phyloP scores from a whole-genome alignment of 1,140 invertebrate genomes.

The Cryptotermes secundus region DNA sequence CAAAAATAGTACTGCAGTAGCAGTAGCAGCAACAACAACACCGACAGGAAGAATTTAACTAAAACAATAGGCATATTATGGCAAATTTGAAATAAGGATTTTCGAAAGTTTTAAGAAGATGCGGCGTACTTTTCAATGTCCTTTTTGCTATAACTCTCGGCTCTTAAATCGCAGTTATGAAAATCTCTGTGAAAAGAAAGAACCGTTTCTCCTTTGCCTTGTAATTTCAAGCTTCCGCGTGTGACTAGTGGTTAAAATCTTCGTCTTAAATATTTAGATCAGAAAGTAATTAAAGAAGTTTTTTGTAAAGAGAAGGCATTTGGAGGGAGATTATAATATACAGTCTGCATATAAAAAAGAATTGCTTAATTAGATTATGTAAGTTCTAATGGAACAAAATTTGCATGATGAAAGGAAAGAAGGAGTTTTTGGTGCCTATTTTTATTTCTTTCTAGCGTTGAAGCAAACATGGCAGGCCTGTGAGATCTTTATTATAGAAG shows the following conservation, averaged over 20 bases:
- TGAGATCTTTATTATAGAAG: constrained; percentile 2
- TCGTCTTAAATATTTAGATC: constrained; percentile 20
- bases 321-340: constrained; percentile 11
- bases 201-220: background rate
- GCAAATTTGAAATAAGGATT: too few relatives aligned
- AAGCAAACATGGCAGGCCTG: constrained; percentile 14
- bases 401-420: constrained; percentile 13
- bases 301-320: background rate
- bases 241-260: background rate
- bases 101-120: too few relatives aligned
- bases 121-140: too few relatives aligned
- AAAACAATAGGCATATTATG: too few relatives aligned
- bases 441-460: background rate
- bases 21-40: too few relatives aligned
- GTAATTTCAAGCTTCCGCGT: constrained; percentile 11
- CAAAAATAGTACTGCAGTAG: too few relatives aligned
- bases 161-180: background rate
- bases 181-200: background rate
- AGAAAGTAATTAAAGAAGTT: constrained; percentile 7
- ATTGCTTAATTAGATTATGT: constrained; percentile 18
- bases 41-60: too few relatives aligned
- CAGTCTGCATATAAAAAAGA: constrained; percentile 7
- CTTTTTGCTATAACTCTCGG: background rate
- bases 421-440: constrained; percentile 11
- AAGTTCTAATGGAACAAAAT: constrained; percentile 4